Conservation (phyloP, 2,113 vertebrate genomes). For the Lanius ludovicianus region DNA sequence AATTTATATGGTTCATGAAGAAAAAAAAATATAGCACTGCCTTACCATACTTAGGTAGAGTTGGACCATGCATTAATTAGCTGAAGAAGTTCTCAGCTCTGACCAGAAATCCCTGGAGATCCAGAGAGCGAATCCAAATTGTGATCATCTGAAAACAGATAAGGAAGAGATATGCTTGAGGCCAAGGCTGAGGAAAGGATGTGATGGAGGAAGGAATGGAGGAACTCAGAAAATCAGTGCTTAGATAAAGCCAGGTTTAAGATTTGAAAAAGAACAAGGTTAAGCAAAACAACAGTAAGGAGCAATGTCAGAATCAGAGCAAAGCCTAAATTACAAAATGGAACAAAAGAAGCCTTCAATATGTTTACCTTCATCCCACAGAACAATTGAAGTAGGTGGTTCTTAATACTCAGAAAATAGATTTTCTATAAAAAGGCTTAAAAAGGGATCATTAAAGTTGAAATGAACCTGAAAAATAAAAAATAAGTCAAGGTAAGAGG, state of each 20-base stretch:
- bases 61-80: neutral
- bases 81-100: neutral
- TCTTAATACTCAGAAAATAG: neutral
- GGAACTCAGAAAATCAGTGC: neutral
- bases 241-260: neutral
- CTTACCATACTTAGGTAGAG: neutral
- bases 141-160: neutral
- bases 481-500: neutral
- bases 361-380: neutral
- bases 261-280: neutral
- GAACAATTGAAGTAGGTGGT: neutral
- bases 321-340: neutral
- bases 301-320: neutral
- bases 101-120: neutral
- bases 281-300: neutral
- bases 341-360: neutral
- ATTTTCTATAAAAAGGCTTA: neutral
- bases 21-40: neutral
- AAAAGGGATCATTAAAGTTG: neutral
- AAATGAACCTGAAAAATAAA: neutral
- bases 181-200: neutral
- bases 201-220: neutral
- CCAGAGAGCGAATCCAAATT: neutral
- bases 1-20: neutral
- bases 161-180: neutral